A percentile compares a stretch with the other conserved stretches of the same genome.
phyloP scores from a whole-genome alignment of 2,888 invertebrate species.

The Netelia inedita region DNA sequence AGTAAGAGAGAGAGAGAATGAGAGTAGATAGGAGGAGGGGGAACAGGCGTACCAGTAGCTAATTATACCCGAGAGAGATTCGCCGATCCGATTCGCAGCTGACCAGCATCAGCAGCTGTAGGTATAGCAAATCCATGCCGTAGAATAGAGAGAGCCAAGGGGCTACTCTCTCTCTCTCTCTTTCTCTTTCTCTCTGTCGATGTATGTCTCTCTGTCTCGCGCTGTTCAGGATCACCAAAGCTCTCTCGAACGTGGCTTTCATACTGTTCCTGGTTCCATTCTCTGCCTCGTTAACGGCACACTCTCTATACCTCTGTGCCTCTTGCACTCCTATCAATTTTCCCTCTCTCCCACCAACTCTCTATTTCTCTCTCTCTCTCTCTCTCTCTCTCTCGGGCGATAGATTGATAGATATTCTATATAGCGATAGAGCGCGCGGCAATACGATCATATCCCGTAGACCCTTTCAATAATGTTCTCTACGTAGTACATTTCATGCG shows the following conservation, averaged over 20 bases:
- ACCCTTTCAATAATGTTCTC: constrained; percentile 54
- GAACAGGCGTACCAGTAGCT: constrained; percentile 60
- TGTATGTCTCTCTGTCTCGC: neutral
- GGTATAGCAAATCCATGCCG: constrained; percentile 12
- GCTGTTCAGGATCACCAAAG: constrained; percentile 30
- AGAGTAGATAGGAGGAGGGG: neutral
- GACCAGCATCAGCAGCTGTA: constrained; percentile 48
- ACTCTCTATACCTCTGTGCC: constrained; percentile 34
- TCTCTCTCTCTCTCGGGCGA: neutral
- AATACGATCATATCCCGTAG: constrained; percentile 17
- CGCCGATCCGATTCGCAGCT: constrained; percentile 61
- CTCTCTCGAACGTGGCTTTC: constrained; percentile 46
- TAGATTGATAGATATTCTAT: constrained; percentile 22
- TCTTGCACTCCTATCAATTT: constrained; percentile 52
- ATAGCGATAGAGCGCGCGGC: neutral
- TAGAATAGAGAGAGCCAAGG: constrained; percentile 20
- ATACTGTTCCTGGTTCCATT: constrained; percentile 53
- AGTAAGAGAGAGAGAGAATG: constrained; percentile 5
- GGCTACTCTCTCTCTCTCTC: constrained; percentile 12
- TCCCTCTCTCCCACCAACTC: constrained; percentile 24
- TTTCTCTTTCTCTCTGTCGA: constrained; percentile 1
- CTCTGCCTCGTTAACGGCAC: constrained; percentile 61
- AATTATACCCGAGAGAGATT: constrained; percentile 66
- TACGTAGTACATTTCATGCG: neutral
- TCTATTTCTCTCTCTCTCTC: neutral